Base-by-base conservation (phyloP, 2,113 vertebrate species). In the Gallinago paraguaiae region DNA sequence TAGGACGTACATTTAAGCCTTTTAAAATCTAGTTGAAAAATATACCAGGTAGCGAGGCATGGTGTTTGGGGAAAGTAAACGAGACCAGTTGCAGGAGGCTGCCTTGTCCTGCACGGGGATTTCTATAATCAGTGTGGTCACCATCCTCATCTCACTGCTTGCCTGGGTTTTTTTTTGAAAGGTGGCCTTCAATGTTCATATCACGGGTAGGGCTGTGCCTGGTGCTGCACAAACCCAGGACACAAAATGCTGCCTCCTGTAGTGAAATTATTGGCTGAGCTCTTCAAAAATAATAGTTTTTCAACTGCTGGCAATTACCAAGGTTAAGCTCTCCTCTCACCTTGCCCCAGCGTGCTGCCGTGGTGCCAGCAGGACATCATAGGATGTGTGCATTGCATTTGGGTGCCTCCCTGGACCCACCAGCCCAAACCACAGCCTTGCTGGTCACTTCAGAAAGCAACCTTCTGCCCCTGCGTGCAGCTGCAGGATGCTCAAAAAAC, bases 11-110 rank as follows among this genome's bases (percentile, higher is more conserved):
- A 54, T 83, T 43, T 59, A 35, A 41, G 18, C 25, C 37, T 54
- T 86, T 43, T 19, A 30, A 65, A 76, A 80, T 80, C 31, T 85
- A 18, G 9, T 24, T 87, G 84, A 71, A 91, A 89, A 91, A n/a
- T 64, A 33, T 6, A 35, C 22, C 22, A 82, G 33, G 11, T 41
- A 60, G 28, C 0, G 6, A 87, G 33, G 23, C 24, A 72, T 14
- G 5, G 37, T 64, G 22, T 50, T 18, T 61, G n/a, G 11, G 30
- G 24, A 80, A 53, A 72, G 27, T 20, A 65, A 79, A 70, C 9
- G 67, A 45, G 23, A 56, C 9, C 20, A 11, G 13, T 45, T 83
- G 33, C 18, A 88, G 37, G 31, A 37, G 23, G 27, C 11, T 74
- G 35, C 45, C 31, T 51, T 77, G 54, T 20, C n/a, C 41, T 91